Conservation (phyloP, 2,113 vertebrate species). For the Dendrocopos noguchii region DNA sequence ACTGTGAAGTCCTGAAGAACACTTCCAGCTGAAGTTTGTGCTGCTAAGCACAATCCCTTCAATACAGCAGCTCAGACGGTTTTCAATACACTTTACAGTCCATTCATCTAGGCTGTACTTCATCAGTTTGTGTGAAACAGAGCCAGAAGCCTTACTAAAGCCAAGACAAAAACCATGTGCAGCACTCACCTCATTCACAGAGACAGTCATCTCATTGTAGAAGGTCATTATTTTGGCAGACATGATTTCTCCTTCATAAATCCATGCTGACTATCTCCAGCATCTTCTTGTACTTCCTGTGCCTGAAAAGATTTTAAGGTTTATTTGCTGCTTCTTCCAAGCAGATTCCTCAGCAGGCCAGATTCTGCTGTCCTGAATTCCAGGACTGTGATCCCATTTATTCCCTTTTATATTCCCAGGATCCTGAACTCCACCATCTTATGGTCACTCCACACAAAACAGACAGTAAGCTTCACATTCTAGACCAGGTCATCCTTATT, state of each 20-base stretch:
- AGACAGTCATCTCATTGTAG: background rate
- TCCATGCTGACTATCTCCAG: background rate
- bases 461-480: background rate
- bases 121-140: background rate
- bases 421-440: too few species aligned
- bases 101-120: background rate
- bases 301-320: background rate
- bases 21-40: background rate
- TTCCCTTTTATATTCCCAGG: background rate
- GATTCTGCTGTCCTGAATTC: background rate
- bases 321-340: background rate
- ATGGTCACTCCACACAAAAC: background rate
- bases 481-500: background rate
- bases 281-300: background rate
- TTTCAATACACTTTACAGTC: background rate
- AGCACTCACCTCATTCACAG: background rate
- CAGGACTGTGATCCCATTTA: background rate
- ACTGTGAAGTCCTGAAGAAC: background rate
- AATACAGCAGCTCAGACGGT: background rate
- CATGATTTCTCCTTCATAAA: background rate
- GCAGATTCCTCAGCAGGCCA: background rate
- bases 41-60: background rate
- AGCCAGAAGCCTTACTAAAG: background rate
- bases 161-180: background rate
- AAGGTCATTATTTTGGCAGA: background rate